A percentile compares a stretch with the other conserved stretches of the same genome.
These are phyloP conservation scores for Cephalophus harveyi DNA, from an alignment of 2,113 vertebrate genomes.

Conservation along the genomic window DNA sequence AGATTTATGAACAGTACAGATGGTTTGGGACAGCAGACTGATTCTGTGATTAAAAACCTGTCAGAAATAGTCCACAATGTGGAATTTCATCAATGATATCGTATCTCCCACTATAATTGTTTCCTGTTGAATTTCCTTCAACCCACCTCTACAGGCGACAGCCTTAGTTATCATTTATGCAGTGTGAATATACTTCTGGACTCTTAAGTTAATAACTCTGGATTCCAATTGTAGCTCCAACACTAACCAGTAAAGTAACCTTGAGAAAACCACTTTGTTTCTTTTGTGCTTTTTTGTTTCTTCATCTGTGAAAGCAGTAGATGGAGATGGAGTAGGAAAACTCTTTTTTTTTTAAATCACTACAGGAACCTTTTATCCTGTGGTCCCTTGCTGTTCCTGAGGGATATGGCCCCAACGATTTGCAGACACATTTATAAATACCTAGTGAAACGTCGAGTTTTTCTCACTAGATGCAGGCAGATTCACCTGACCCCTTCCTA, in stretches of 20 bases:
- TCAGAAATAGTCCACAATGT: conserved; percentile 14
- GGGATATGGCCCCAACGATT: background rate
- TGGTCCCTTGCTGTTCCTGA: background rate
- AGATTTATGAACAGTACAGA: conserved; percentile 40
- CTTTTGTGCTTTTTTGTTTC: background rate
- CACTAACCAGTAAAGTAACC: background rate
- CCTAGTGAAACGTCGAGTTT: background rate
- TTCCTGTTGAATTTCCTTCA: conserved; percentile 16
- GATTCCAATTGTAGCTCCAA: background rate
- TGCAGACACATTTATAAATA: conserved; percentile 49
- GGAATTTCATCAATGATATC: conserved; percentile 10
- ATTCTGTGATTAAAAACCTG: conserved; percentile 47
- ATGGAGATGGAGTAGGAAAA: background rate
- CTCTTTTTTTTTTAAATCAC: background rate
- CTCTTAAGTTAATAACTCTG: background rate
- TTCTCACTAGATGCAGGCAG: conserved; percentile 24
- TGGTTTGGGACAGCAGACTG: conserved; percentile 13
- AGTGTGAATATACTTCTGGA: conserved; percentile 1
- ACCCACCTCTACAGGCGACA: background rate
- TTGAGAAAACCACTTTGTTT: conserved; percentile 38
- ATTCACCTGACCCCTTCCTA: conserved; percentile 18
- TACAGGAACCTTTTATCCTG: background rate
- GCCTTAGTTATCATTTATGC: background rate
- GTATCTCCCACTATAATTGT: background rate
- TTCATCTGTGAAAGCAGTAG: conserved; percentile 10